phyloP scores from a whole-genome alignment of 2,797 vertebrate species.

The Clarias laeviceps region DNA sequence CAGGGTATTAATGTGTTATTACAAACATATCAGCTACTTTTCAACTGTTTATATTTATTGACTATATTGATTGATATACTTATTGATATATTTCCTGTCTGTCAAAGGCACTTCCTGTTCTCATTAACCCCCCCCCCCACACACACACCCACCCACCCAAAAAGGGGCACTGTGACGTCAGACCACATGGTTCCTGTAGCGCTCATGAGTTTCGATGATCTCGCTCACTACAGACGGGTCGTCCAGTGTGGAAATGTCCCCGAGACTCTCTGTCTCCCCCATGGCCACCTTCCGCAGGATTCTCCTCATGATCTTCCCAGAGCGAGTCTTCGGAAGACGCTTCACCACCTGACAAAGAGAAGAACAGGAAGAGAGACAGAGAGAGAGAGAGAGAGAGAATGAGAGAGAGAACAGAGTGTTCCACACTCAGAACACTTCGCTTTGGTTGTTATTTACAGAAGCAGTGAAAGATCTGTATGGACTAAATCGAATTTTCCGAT shows the following conservation, averaged over 20 bases:
- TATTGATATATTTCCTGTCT: background rate
- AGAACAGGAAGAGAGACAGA: too few relatives aligned
- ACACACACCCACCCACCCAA: background rate
- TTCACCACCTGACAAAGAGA: constrained; percentile 80
- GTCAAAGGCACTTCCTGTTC: background rate
- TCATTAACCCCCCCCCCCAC: background rate
- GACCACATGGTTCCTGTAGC: constrained; percentile 66
- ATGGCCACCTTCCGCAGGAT: constrained; percentile 86
- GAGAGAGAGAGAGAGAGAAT: too few relatives aligned
- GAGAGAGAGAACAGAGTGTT: too few relatives aligned
- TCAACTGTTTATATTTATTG: background rate
- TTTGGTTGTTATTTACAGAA: too few relatives aligned
- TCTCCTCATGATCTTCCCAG: constrained; percentile 94
- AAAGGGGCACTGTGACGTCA: background rate
- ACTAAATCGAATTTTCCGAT: too few relatives aligned
- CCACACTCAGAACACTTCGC: too few relatives aligned
- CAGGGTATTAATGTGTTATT: background rate
- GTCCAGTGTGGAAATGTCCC: constrained; percentile 90
- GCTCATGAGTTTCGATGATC: constrained; percentile 78
- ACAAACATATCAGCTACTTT: background rate
- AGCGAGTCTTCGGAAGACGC: constrained; percentile 93
- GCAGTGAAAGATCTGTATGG: too few relatives aligned
- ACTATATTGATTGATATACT: background rate
- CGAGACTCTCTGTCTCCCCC: constrained; percentile 73
- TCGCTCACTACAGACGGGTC: constrained; percentile 84